Base-by-base conservation (phyloP, 2,888 invertebrate genomes). In the Chalcis sispes region DNA sequence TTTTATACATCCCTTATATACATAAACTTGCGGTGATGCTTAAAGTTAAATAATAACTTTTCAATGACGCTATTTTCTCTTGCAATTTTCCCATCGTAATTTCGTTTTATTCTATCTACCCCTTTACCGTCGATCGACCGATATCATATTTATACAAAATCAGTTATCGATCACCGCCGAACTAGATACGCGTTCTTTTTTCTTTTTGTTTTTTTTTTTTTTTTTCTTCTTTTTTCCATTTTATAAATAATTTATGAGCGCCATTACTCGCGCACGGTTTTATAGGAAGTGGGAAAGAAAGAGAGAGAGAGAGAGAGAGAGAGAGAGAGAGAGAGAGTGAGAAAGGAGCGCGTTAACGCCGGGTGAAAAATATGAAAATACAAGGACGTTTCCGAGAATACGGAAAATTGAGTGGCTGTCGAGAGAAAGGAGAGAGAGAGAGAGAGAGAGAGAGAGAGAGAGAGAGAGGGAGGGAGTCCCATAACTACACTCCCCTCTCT, bases 331-430 rank as follows among this genome's bases (percentile, higher is more conserved):
- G n/a, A 15, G 46, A 46, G 36, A 0, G 4, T 36, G 5, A 36
- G 36, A 36, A 48, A 23, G 36, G 62, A 40, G 36, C 13, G 27
- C 52, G 4, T 36, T 8, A 32, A 15, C 42, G 36, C 70, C n/a
- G 59, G 32, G 42, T 70, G 75, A 75, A 75, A 75, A 75, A 46
- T 75, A 75, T 65, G 70, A 75, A 75, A 75, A 69, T 42, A 59
- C 70, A n/a, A n/a, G n/a, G 23, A 13, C 56, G 2, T 64, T 70
- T 65, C 70, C 70, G 40, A 59, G 50, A 71, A 72, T 67, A 65
- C 36, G 66, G 52, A 72, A 72, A 76, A 76, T 71, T 61, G 76
- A 72, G 72, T 71, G 71, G 71, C 65, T 52, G 42, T 42, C 73
- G 40, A 4, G 36, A 25, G 25, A 29, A 18, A 50, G 4, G 29